A percentile compares a stretch with the other conserved stretches of the same genome.
Conservation (phyloP, 2,888 invertebrate genomes). For the Penaeus monodon region DNA sequence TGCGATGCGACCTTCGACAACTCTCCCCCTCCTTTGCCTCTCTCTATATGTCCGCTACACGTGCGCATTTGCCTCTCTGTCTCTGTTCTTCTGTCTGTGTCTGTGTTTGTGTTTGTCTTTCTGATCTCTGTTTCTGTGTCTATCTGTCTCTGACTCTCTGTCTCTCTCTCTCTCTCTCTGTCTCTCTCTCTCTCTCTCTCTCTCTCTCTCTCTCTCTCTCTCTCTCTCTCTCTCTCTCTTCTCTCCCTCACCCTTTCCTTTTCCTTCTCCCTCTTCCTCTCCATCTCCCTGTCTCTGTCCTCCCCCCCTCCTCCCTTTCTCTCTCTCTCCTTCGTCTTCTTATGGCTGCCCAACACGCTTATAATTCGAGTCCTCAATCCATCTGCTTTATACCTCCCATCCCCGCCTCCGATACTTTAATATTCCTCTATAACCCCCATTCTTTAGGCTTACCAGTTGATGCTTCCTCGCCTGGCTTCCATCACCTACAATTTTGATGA, state of each 20-base stretch:
- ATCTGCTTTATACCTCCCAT: not conserved
- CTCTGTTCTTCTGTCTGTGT: not conserved
- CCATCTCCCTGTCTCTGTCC: not conserved
- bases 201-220: not conserved
- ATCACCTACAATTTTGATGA: not conserved
- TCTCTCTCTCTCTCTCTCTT: no score
- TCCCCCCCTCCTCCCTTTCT: not conserved
- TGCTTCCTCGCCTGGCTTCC: not conserved
- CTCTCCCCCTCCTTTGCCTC: constrained; percentile 5
- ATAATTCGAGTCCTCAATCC: not conserved
- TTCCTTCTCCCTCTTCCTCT: not conserved
- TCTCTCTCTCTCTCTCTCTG: not conserved
- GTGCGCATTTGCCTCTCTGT: not conserved
- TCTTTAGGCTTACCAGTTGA: not conserved
- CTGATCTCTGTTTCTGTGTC: not conserved
- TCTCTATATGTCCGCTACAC: not conserved
- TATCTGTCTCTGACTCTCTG: not conserved
- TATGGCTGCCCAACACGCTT: not conserved
- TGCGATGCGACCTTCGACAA: not conserved
- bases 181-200: not conserved
- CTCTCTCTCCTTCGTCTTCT: not conserved
- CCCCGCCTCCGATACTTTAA: not conserved
- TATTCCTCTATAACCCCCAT: not conserved
- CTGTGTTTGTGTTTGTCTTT: not conserved
- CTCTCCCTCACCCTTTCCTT: not conserved